Conservation (phyloP, 2,888 invertebrate species). For the Salticus scenicus region DNA sequence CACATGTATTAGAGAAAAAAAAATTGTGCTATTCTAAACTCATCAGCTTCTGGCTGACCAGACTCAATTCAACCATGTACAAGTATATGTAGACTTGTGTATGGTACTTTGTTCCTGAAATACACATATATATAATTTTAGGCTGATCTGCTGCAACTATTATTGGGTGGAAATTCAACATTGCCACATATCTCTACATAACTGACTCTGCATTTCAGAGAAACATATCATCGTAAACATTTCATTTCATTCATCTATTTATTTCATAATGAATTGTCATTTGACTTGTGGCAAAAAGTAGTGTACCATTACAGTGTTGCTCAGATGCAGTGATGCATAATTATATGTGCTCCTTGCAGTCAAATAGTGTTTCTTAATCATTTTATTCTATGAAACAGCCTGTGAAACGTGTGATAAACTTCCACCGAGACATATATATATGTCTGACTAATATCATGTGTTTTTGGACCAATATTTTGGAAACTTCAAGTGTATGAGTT, state of each 20-base stretch:
- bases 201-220: constrained; percentile 42
- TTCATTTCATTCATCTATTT: constrained; percentile 59
- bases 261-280: constrained; percentile 45
- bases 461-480: too few species aligned
- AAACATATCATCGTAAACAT: constrained; percentile 55
- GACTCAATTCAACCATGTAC: constrained; percentile 14
- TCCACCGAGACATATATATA: too few species aligned
- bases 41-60: constrained; percentile 21
- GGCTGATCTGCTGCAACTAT: constrained; percentile 19
- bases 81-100: constrained; percentile 23
- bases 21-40: constrained; percentile 5
- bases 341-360: neutral
- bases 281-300: constrained; percentile 35
- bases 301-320: constrained; percentile 16
- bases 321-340: constrained; percentile 21
- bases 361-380: neutral
- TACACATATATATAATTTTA: constrained; percentile 26
- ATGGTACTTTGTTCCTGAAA: constrained; percentile 57
- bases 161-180: constrained; percentile 22
- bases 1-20: constrained; percentile 20
- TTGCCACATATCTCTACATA: constrained; percentile 57
- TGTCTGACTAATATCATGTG: too few species aligned
- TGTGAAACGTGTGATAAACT: too few species aligned
- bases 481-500: too few species aligned
- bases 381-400: neutral